A percentile compares a stretch with the other conserved stretches of the same genome.
phyloP scores from a whole-genome alignment of 2,113 vertebrate species.

The Anoura caudifer region DNA sequence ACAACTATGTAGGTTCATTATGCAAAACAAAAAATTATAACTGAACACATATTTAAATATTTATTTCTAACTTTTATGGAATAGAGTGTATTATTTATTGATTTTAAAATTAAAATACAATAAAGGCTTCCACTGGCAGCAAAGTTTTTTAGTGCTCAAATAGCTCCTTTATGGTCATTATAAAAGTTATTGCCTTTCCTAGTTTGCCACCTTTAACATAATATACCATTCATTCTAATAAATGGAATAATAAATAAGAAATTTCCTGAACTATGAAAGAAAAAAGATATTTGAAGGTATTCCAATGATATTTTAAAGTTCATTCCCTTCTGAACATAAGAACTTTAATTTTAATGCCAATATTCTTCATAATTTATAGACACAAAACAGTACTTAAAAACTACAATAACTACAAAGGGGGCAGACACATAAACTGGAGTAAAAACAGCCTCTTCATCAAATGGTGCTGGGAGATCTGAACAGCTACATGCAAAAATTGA shows the following conservation, averaged over 20 bases:
- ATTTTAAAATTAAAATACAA: background rate
- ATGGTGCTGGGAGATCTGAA: too few species aligned
- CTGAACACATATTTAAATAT: background rate
- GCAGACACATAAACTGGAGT: too few species aligned
- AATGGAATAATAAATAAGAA: background rate
- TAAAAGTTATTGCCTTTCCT: background rate
- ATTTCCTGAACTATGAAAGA: background rate
- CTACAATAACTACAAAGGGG: too few species aligned
- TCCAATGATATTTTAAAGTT: background rate
- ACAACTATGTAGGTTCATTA: background rate
- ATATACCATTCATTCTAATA: background rate
- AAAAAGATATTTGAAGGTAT: background rate
- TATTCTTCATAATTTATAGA: background rate
- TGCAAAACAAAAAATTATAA: background rate
- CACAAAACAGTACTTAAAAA: background rate
- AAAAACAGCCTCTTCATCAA: too few species aligned
- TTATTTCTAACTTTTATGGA: background rate
- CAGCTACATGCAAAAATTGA: too few species aligned
- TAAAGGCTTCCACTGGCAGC: background rate
- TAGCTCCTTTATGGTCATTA: background rate
- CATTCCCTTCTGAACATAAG: background rate
- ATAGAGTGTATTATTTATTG: background rate
- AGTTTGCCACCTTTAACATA: slow-evolving; percentile 40
- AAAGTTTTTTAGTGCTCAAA: background rate
- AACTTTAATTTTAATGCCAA: background rate